Base-by-base conservation (phyloP, 1,140 invertebrate species). In the Panagrolaimus sp. region DNA sequence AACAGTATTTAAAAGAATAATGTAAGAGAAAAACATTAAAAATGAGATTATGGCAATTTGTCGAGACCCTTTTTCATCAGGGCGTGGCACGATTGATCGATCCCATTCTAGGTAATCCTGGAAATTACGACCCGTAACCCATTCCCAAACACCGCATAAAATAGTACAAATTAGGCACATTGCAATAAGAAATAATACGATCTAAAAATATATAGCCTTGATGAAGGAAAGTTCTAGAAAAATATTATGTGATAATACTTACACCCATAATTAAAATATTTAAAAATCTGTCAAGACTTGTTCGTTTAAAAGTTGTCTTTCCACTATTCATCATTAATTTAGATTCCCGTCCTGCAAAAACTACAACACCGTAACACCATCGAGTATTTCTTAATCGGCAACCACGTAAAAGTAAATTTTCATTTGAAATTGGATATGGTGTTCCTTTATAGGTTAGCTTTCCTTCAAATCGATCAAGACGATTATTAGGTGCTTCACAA, bases 321-420 rank as follows among this genome's bases (percentile, higher is more conserved):
- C 96, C 96, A 81, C 92, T 95, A 87, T 99, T 99, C 88, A 97
- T 95, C 96, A 99, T 99, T 43, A 99, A 87, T 86, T 99, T 99
- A 61, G 95, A 97, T 85, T 99, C 96, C 85, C 92, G 91, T 78
- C 96, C 93, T 78, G 93, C 93, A 87, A 96, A 96, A 82, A 97
- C 89, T 44, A 96, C 93, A 48, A 96, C 89, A 69, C 93, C 93
- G 84, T 96, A 96, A 87, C 93, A 96, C 93, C 93, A 96, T 82
- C 91, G 88, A 1, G 93, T 96, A 84, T 97, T 96, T 63, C 93
- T 86, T 14, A 97, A 85, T 61, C 96, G 90, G 84, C 93, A 96
- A 47, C 94, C 94, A 48, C 94, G 87, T 72, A 97, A 84, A 61
- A 97, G 88, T 75, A 97, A 89, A 85, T 93, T 93, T 81, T 96